Conservation (phyloP, 1,140 invertebrate genomes). For the Nephila pilipes region DNA sequence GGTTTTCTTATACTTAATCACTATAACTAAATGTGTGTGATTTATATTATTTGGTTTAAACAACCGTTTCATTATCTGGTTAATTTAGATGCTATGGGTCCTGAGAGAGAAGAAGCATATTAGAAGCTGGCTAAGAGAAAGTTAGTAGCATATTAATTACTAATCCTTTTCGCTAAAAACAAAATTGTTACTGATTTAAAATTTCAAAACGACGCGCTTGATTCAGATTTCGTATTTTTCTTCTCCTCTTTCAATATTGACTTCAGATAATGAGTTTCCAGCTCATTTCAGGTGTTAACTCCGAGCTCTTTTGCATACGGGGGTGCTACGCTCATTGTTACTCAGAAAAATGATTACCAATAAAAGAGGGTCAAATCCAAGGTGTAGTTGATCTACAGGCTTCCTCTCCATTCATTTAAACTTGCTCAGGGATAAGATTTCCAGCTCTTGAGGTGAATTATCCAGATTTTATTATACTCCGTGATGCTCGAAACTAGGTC, state of each 20-base stretch:
- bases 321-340: constrained; percentile 19
- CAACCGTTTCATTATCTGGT: no score
- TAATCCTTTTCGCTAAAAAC: background rate
- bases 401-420: constrained; percentile 18
- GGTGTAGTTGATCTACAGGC: constrained; percentile 40
- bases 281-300: background rate
- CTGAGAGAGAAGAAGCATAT: no score
- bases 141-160: no score
- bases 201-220: background rate
- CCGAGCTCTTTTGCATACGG: constrained; percentile 31
- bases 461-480: constrained; percentile 37
- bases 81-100: no score
- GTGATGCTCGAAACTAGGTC: constrained; percentile 42
- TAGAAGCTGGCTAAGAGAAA: no score
- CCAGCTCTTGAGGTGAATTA: constrained; percentile 26
- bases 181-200: background rate
- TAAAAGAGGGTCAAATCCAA: constrained; percentile 51
- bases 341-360: background rate
- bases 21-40: no score
- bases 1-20: no score
- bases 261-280: background rate
- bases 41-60: no score
- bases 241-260: background rate
- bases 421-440: constrained; percentile 10
- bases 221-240: background rate